Base-by-base conservation (phyloP, 2,113 vertebrate genomes). In the Pagrus major region DNA sequence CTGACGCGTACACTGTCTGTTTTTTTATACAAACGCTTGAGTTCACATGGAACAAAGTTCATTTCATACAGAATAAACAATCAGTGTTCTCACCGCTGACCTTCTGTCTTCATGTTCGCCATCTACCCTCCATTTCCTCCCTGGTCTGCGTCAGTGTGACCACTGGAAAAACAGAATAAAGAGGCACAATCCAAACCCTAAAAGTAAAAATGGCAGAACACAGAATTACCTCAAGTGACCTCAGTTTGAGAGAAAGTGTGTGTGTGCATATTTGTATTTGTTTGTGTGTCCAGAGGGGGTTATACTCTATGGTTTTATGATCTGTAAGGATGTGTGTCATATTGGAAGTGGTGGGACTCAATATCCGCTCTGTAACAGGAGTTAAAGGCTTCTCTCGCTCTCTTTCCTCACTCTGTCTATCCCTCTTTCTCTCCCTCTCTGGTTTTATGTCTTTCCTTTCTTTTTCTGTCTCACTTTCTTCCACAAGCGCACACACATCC, bases 151-250 rank as follows among this genome's bases (percentile, higher is more conserved):
- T 84, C 88, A 89, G 69, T 71, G 79, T 86, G 79, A 88, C 88
- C 90, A 46, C 86, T 90, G 87, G 85, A 90, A 90, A 89, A 90
- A 88, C 76, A 81, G 86, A 89, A 89, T 78, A 81, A 89, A 85
- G 71, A 33, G 39, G 31, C 59, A 3, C 58, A 82, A 88, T 89
- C 88, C 87, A 82, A 90, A 89, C 63, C 81, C 77, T 39, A 71
- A 84, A 75, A 71, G 64, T 80, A 82, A 80, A 89, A 86, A 81
- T 77, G 80, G 52, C 77, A 83, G 37, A 86, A 70, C 80, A 83
- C 27, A 6, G 64, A 76, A 82, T 86, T 82, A 81, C 88, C 88
- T 88, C 76, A 6, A 80, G 29, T 84, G 85, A 88, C 81, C 86
- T 86, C 73, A 69, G 65, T 59, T 7, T 80, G 46, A 12, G 52